Evolutionary conservation across 2,797 vertebrate genomes (phyloP).

Genomic region (Ataeniobius toweri): DNA sequence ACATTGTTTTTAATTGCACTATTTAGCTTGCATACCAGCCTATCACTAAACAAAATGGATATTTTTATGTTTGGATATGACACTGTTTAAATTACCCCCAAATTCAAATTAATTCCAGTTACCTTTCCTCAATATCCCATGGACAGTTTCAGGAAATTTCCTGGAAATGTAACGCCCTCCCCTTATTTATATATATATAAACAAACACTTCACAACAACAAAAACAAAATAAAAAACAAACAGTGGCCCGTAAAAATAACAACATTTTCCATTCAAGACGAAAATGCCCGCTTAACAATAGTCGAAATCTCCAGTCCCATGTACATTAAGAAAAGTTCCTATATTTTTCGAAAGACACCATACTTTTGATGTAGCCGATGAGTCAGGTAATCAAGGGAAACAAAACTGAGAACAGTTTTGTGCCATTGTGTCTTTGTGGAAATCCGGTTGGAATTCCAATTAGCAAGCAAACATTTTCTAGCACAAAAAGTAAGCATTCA

Average conservation of each 20-base stretch:
- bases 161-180: neutral
- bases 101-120: neutral
- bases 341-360: neutral
- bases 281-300: conserved; percentile 1
- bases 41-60: too few relatives aligned
- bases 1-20: too few relatives aligned
- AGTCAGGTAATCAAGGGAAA: neutral
- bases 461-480: neutral
- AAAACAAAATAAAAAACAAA: too few relatives aligned
- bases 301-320: neutral
- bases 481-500: neutral
- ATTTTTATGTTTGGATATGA: too few relatives aligned
- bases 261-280: too few relatives aligned
- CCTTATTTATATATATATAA: too few relatives aligned
- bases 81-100: neutral
- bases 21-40: too few relatives aligned
- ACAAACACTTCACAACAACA: too few relatives aligned
- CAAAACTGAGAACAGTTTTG: neutral
- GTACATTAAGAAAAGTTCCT: neutral
- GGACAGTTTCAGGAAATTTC: neutral
- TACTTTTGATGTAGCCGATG: neutral
- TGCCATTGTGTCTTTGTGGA: neutral
- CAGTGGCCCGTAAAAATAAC: too few relatives aligned
- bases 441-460: neutral
- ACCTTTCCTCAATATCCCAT: too few relatives aligned